Conservation (phyloP, 2,888 invertebrate species). For the Eupeodes luniger region DNA sequence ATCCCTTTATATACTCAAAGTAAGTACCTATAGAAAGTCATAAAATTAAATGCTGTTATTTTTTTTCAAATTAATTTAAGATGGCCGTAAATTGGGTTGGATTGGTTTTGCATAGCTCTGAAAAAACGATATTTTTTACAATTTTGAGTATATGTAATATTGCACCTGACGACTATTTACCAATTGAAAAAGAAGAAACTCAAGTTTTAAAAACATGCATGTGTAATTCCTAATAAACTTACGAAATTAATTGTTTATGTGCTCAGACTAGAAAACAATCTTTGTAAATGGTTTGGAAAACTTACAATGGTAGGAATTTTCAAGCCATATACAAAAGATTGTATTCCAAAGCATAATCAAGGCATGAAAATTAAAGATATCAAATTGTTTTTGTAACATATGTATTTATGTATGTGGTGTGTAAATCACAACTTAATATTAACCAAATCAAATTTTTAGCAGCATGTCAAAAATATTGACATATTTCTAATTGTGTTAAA, state of each 20-base stretch:
- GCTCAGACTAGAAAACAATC: background rate
- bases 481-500: too few species aligned
- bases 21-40: slow-evolving; percentile 66
- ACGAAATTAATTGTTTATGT: background rate
- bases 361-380: too few species aligned
- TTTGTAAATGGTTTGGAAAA: background rate
- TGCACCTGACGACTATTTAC: slow-evolving; percentile 55
- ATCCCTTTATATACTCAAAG: slow-evolving; percentile 77
- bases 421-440: too few species aligned
- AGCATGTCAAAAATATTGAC: too few species aligned
- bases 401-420: too few species aligned
- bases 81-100: slow-evolving; percentile 70
- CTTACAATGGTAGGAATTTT: background rate
- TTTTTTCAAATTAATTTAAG: slow-evolving; percentile 57
- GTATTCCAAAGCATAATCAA: too few species aligned
- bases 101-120: slow-evolving; percentile 70
- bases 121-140: slow-evolving; percentile 75
- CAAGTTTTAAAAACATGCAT: background rate
- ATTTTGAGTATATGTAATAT: slow-evolving; percentile 74
- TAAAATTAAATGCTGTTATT: background rate
- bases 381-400: too few species aligned
- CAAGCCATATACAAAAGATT: too few species aligned
- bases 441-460: too few species aligned
- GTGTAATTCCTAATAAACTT: background rate
- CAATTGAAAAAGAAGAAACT: slow-evolving; percentile 30